Percentiles rank a stretch among this genome's conserved stretches.
phyloP scores from a whole-genome alignment of 2,888 invertebrate species.

The Leucophenga maculata region DNA sequence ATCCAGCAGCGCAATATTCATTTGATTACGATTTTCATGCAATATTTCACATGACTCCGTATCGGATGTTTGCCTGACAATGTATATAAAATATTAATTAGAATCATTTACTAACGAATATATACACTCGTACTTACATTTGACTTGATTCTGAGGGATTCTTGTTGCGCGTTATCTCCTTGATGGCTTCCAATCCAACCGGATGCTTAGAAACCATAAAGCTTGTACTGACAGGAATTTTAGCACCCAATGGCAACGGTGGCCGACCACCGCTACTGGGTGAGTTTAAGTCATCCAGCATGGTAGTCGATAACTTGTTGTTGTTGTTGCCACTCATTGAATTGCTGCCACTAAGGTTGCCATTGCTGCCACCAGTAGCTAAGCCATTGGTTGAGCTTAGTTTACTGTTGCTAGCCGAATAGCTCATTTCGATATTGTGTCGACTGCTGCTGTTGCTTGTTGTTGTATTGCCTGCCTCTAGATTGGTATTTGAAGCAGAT shows the following conservation, averaged over 20 bases:
- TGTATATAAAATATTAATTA: neutral
- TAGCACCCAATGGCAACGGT: slow-evolving; percentile 47
- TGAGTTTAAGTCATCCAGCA: slow-evolving; percentile 58
- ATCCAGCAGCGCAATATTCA: slow-evolving; percentile 46
- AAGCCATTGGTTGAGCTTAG: slow-evolving; percentile 62
- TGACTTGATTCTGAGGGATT: slow-evolving; percentile 74
- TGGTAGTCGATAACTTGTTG: slow-evolving; percentile 28
- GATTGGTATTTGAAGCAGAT: slow-evolving; percentile 45
- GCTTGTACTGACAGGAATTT: slow-evolving; percentile 70
- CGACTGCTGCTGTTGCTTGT: slow-evolving; percentile 67
- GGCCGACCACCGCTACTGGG: slow-evolving; percentile 40
- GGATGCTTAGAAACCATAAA: slow-evolving; percentile 75
- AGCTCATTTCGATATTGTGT: slow-evolving; percentile 67
- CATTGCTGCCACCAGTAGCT: slow-evolving; percentile 60
- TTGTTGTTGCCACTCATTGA: slow-evolving; percentile 66
- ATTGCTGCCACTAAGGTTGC: slow-evolving; percentile 67
- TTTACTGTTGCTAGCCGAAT: slow-evolving; percentile 69
- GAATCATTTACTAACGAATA: neutral
- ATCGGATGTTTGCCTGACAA: slow-evolving; percentile 71
- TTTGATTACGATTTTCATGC: slow-evolving; percentile 69
- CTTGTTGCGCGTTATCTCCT: slow-evolving; percentile 80
- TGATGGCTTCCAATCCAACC: slow-evolving; percentile 84
- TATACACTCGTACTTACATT: slow-evolving; percentile 64
- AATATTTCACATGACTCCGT: slow-evolving; percentile 72
- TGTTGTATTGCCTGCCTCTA: slow-evolving; percentile 44